phyloP scores from a whole-genome alignment of 2,113 vertebrate genomes.

The Ictidomys tridecemlineatus region DNA sequence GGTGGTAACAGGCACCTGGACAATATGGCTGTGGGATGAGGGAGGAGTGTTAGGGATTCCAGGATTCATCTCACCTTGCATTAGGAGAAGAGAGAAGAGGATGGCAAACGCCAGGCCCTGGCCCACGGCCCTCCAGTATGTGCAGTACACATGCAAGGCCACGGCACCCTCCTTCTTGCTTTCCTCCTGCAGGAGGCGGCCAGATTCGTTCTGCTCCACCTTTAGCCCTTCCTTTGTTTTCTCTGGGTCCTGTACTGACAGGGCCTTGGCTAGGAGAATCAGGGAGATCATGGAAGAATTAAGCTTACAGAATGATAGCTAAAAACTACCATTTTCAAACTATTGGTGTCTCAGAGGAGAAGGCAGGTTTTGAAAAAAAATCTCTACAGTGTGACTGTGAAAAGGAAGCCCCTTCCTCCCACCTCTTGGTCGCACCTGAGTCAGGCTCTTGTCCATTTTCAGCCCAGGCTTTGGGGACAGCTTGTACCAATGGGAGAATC shows the following conservation, averaged over 20 bases:
- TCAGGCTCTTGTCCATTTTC: conserved; percentile 72
- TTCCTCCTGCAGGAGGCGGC: conserved; percentile 87
- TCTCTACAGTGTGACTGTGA: neutral
- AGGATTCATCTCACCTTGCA: conserved; percentile 92
- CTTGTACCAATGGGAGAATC: conserved; percentile 93
- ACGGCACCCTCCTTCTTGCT: conserved; percentile 94
- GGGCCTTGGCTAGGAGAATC: conserved; percentile 69
- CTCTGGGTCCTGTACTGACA: conserved; percentile 50
- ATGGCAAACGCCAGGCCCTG: conserved; percentile 88
- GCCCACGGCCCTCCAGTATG: conserved; percentile 94
- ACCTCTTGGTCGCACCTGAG: conserved; percentile 60
- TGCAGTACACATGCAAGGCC: conserved; percentile 93
- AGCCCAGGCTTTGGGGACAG: conserved; percentile 82
- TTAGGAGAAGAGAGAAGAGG: conserved; percentile 92
- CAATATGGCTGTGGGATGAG: neutral
- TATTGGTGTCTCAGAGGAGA: neutral
- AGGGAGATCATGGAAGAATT: neutral
- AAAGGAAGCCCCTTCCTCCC: conserved; percentile 8
- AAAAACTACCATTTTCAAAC: neutral
- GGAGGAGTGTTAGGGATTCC: neutral
- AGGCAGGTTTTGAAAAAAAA: neutral
- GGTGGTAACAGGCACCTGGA: neutral
- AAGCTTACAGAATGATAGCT: neutral
- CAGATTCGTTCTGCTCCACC: conserved; percentile 33
- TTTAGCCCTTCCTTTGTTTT: conserved; percentile 75